Evolutionary conservation across 2,113 vertebrate species (phyloP), one percentile per base, ranked within the genome.

Genomic region (Oreotrochilus melanogaster): DNA sequence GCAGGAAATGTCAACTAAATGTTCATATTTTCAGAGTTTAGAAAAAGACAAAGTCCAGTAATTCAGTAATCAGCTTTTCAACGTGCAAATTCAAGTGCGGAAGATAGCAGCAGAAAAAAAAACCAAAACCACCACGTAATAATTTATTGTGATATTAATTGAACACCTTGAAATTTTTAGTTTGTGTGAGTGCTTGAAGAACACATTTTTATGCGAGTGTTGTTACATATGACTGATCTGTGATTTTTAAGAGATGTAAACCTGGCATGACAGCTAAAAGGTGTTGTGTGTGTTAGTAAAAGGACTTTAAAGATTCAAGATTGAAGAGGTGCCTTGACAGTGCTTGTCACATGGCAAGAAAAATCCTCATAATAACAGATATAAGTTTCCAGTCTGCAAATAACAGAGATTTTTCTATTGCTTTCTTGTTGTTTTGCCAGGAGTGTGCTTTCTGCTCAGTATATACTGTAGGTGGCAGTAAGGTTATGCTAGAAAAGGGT

Each of bases 381-480:
- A n/a, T 62, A 70, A 86, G 86, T 88, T 45, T 30, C 9, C 28
- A 50, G 50, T 27, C 54, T 80, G 24, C 28, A 62, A 57, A 14
- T 71, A 62, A 42, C 8, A 57, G 45, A 18, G 79, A 16, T 82
- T 54, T 92, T 75, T 81, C 30, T 71, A 6, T 67, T 69, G 23
- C 19, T 91, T 67, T 57, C n/a, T 73, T 87, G 42, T 65, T 93
- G 1, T 90, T 85, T 76, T 90, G 33, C 64, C 64, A 78, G 31
- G 65, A 86, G 28, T 11, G 9, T 35, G 27, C 72, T 78, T 94
- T 93, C 85, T 88, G 60, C 88, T 90, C 64, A 56, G 39, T 11
- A 2, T 79, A 51, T 86, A 39, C 92, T 96, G 93, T 94, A 94
- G 96, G 27, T 95, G 94, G 89, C 93, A 96, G 94, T 91, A 96